Conservation (phyloP, 2,888 invertebrate genomes). For the Pediacus dermestoides region DNA sequence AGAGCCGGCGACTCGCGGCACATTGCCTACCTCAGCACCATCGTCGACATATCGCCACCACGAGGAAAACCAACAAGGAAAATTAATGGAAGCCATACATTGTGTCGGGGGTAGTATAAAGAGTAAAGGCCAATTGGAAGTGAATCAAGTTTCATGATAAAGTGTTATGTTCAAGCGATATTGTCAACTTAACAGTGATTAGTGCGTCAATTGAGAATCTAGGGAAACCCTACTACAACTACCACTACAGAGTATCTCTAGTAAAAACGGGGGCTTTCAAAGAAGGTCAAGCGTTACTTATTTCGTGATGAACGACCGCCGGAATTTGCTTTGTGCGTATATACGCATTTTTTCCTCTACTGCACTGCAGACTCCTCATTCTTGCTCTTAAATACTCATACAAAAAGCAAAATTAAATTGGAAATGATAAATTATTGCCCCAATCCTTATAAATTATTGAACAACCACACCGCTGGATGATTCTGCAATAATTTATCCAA, state of each 20-base stretch:
- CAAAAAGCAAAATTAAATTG: too few relatives aligned
- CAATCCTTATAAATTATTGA: too few relatives aligned
- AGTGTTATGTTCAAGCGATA: conserved; percentile 5
- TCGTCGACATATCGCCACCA: neutral
- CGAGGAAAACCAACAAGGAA: neutral
- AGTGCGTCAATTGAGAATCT: conserved; percentile 8
- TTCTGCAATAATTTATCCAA: too few relatives aligned
- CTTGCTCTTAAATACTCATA: too few relatives aligned
- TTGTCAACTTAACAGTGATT: conserved; percentile 7
- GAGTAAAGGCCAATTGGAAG: conserved; percentile 1
- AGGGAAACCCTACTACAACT: conserved; percentile 1
- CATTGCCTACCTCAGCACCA: neutral
- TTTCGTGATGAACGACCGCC: conserved; percentile 7
- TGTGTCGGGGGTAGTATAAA: neutral
- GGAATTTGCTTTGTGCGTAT: conserved; percentile 8
- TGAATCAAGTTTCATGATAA: conserved; percentile 5
- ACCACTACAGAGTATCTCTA: neutral
- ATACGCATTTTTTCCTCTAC: conserved; percentile 2
- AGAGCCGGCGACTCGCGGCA: neutral
- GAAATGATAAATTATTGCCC: too few relatives aligned
- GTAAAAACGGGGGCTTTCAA: neutral
- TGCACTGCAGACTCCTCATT: too few relatives aligned
- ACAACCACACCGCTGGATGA: too few relatives aligned
- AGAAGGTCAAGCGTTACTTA: conserved; percentile 10
- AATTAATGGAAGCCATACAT: conserved; percentile 3